These are phyloP conservation scores for Mionectes olivaceus DNA, from an alignment of 2,797 vertebrate genomes.

Conservation along the genomic window DNA sequence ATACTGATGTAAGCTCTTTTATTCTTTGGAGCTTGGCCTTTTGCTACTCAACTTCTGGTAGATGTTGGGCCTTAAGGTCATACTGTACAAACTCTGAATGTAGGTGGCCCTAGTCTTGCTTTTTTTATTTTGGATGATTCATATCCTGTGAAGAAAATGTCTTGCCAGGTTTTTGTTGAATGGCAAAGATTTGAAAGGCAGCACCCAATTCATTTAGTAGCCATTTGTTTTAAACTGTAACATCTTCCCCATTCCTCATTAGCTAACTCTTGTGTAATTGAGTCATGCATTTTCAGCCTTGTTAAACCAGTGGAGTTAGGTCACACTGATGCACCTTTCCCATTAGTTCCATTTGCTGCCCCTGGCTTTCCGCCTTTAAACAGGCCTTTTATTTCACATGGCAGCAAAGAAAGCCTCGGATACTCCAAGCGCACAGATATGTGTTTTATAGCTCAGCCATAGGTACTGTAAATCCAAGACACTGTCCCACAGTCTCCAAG, in stretches of 20 bases:
- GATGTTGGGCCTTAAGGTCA: slow-evolving; percentile 83
- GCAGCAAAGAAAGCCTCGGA: slow-evolving; percentile 15
- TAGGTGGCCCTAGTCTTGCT: slow-evolving; percentile 82
- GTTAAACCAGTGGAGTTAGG: slow-evolving; percentile 76
- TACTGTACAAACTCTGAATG: slow-evolving; percentile 85
- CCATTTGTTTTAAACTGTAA: slow-evolving; percentile 85
- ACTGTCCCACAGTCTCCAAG: slow-evolving; percentile 20
- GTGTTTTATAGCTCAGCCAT: slow-evolving; percentile 35
- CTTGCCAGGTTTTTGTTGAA: slow-evolving; percentile 83
- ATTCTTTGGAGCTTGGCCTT: slow-evolving; percentile 81
- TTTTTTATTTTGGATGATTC: slow-evolving; percentile 82
- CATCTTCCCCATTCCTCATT: slow-evolving; percentile 80
- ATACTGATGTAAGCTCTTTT: slow-evolving; percentile 85
- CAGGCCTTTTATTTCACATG: slow-evolving; percentile 34
- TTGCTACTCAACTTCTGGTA: slow-evolving; percentile 85
- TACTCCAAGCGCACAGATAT: background rate
- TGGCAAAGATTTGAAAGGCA: slow-evolving; percentile 78
- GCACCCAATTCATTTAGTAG: slow-evolving; percentile 80
- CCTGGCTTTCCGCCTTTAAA: background rate
- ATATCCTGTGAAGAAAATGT: slow-evolving; percentile 82
- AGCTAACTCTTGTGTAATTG: slow-evolving; percentile 86
- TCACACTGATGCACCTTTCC: slow-evolving; percentile 68
- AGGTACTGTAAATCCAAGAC: slow-evolving; percentile 30
- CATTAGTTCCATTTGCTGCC: slow-evolving; percentile 64
- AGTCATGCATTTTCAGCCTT: slow-evolving; percentile 81